A percentile compares a stretch with the other conserved stretches of the same genome.
These are phyloP conservation scores for Tortricodes alternella DNA, from an alignment of 2,888 invertebrate genomes.

Conservation along the genomic window DNA sequence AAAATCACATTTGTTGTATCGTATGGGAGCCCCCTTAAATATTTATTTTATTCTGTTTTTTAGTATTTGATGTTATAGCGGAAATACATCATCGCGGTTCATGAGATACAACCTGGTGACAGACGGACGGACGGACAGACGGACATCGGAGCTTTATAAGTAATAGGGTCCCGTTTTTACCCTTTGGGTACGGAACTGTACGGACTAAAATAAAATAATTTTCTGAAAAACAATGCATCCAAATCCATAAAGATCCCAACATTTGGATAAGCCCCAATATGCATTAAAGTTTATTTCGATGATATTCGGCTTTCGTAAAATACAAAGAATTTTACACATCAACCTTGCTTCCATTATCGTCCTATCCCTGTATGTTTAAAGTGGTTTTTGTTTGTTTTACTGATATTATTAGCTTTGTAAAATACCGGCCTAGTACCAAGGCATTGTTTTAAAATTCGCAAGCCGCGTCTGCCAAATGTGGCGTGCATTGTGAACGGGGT, in stretches of 20 bases:
- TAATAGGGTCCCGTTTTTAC: too few relatives aligned
- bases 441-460: constrained; percentile 63
- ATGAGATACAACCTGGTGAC: too few relatives aligned
- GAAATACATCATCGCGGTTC: too few relatives aligned
- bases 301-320: constrained; percentile 38
- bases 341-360: background rate
- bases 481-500: constrained; percentile 49
- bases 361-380: background rate
- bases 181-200: too few relatives aligned
- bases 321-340: constrained; percentile 11
- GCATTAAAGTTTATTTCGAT: constrained; percentile 46
- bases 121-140: too few relatives aligned
- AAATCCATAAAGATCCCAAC: constrained; percentile 35
- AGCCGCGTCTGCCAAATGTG: constrained; percentile 59
- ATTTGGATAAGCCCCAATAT: constrained; percentile 43
- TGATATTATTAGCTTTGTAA: constrained; percentile 13
- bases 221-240: constrained; percentile 22
- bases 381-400: background rate
- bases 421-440: constrained; percentile 42
- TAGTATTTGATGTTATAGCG: too few relatives aligned
- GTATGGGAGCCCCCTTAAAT: too few relatives aligned
- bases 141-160: too few relatives aligned
- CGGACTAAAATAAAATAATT: too few relatives aligned
- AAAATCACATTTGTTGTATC: too few relatives aligned
- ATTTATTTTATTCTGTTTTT: too few relatives aligned